Conservation (phyloP, 2,888 invertebrate species). For the Plebejus argus region DNA sequence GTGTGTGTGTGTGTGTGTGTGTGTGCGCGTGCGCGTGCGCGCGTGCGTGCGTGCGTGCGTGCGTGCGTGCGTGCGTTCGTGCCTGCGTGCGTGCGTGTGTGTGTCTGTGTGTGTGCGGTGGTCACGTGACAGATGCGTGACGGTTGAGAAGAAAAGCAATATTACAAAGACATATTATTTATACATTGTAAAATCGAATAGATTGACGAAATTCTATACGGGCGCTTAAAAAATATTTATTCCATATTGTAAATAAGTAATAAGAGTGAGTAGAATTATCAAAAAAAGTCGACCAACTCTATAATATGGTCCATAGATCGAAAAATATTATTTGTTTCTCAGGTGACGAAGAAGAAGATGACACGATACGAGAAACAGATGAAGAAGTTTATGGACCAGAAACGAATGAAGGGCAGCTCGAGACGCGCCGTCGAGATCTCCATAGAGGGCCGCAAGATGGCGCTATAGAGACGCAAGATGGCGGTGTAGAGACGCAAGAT, state of each 20-base stretch:
- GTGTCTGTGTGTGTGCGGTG: no score
- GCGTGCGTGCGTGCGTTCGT: not conserved
- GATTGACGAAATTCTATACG: no score
- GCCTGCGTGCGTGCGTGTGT: not conserved
- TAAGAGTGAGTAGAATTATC: no score
- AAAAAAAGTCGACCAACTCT: no score
- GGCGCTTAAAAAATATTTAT: no score
- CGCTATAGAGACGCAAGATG: constrained; percentile 69
- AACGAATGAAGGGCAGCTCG: constrained; percentile 88
- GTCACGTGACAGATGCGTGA: no score
- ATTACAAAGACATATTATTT: no score
- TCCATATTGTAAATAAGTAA: no score
- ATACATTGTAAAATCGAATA: no score
- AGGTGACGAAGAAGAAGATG: constrained; percentile 91
- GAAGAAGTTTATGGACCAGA: constrained; percentile 93
- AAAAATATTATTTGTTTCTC: constrained; percentile 38
- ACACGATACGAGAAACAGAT: constrained; percentile 96
- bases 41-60: not conserved
- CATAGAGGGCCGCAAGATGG: constrained; percentile 98
- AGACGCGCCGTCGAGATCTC: constrained; percentile 96
- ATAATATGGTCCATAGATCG: no score
- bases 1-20: no score
- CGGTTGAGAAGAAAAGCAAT: no score
- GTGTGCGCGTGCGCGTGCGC: not conserved
- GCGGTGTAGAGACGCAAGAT: not conserved